phyloP scores from a whole-genome alignment of 2,888 invertebrate genomes.

The Microplitis manilae region DNA sequence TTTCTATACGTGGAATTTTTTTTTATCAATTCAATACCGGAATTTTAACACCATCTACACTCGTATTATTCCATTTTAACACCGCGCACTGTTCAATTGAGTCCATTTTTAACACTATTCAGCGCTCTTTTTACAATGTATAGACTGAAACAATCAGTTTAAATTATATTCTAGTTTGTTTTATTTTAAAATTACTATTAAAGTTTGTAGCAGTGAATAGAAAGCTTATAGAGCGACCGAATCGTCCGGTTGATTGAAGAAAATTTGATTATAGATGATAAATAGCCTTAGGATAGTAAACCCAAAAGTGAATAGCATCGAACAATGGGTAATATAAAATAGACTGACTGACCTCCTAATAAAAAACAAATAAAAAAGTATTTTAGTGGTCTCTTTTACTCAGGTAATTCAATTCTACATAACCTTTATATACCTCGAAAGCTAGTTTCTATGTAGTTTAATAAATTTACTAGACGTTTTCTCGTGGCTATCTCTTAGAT shows the following conservation, averaged over 20 bases:
- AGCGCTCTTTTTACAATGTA: no score
- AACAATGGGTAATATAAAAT: not conserved
- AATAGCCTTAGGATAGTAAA: not conserved
- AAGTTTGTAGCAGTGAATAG: not conserved
- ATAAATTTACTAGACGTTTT: not conserved
- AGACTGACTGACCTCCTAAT: not conserved
- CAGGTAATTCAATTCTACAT: not conserved
- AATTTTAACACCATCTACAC: no score
- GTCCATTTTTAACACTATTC: no score
- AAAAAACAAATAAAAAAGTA: not conserved
- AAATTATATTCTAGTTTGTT: not conserved
- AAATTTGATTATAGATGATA: not conserved
- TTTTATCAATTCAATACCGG: no score
- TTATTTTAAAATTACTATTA: not conserved
- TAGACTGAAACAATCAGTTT: not conserved
- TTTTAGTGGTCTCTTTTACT: not conserved
- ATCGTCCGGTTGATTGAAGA: not conserved
- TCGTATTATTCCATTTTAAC: no score
- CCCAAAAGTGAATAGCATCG: not conserved
- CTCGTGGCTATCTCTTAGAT: not conserved
- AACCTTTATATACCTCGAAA: not conserved
- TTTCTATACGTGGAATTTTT: no score
- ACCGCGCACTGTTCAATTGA: no score
- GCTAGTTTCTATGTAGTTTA: not conserved
- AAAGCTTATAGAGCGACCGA: not conserved